phyloP scores from a whole-genome alignment of 2,797 vertebrate species.

The Harpagifer antarcticus region DNA sequence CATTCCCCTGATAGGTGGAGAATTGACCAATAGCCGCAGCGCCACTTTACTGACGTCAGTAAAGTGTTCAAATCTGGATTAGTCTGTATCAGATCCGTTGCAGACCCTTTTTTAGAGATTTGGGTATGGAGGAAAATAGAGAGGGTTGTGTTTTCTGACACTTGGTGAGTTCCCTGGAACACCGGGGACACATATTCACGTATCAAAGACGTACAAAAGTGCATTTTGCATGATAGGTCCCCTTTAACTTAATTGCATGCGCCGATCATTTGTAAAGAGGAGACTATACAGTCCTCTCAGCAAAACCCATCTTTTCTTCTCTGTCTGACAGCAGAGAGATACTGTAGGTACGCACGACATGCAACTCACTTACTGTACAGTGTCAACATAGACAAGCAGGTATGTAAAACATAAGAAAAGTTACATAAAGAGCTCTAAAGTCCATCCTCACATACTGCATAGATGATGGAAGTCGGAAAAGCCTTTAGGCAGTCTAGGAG shows the following conservation, averaged over 20 bases:
- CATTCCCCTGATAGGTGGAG: no score
- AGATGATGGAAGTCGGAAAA: conserved; percentile 8
- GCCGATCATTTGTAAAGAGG: neutral
- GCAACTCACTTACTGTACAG: conserved; percentile 7
- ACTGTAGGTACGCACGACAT: conserved; percentile 15
- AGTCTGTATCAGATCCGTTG: no score
- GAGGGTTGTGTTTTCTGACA: no score
- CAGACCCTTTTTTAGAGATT: no score
- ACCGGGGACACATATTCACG: no score
- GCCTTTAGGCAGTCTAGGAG: conserved; percentile 1
- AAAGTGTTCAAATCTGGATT: no score
- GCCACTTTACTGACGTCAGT: no score
- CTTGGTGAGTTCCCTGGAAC: no score
- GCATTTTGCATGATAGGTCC: no score
- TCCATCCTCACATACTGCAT: conserved; percentile 19
- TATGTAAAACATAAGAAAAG: conserved; percentile 45
- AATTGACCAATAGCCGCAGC: no score
- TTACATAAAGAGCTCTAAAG: conserved; percentile 16
- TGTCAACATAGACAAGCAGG: conserved; percentile 49
- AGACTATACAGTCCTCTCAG: neutral
- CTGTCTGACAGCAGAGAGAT: conserved; percentile 13
- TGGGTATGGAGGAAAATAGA: no score
- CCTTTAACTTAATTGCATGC: neutral
- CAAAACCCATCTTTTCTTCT: conserved; percentile 3
- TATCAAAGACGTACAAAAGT: no score